Evolutionary conservation across 2,888 invertebrate genomes (phyloP).

Genomic region (Uloborus plumipes): DNA sequence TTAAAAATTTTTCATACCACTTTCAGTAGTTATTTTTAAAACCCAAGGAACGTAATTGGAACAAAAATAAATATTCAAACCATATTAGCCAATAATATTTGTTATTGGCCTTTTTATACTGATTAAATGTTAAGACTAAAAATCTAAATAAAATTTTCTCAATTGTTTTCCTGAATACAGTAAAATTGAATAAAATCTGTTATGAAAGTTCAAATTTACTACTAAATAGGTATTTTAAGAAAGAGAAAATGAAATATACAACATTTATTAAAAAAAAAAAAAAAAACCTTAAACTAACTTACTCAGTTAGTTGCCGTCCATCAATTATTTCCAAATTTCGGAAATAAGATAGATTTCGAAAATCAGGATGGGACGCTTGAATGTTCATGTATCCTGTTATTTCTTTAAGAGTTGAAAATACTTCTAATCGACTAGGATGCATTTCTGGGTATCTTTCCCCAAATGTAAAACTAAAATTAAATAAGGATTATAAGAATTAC

Average conservation of each 20-base stretch:
- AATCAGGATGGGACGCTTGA: constrained; percentile 86
- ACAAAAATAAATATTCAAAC: too few species aligned
- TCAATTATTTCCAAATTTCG: constrained; percentile 93
- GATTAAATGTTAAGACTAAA: too few species aligned
- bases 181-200: background rate
- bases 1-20: too few species aligned
- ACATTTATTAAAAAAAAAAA: constrained; percentile 73
- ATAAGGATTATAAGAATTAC: too few species aligned
- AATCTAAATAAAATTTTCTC: too few species aligned
- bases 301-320: constrained; percentile 88
- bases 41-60: too few species aligned
- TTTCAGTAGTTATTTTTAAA: too few species aligned
- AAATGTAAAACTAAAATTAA: constrained; percentile 79
- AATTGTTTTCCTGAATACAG: background rate
- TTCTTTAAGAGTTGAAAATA: constrained; percentile 91
- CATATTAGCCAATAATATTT: too few species aligned
- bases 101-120: too few species aligned
- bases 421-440: constrained; percentile 87
- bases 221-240: constrained; percentile 81
- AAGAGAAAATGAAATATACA: constrained; percentile 72
- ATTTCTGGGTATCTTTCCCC: constrained; percentile 84
- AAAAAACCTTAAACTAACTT: constrained; percentile 79
- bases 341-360: constrained; percentile 90
- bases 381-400: constrained; percentile 93
- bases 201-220: background rate